Conservation (phyloP, 1,140 invertebrate species). For the Habropoda laboriosa region DNA sequence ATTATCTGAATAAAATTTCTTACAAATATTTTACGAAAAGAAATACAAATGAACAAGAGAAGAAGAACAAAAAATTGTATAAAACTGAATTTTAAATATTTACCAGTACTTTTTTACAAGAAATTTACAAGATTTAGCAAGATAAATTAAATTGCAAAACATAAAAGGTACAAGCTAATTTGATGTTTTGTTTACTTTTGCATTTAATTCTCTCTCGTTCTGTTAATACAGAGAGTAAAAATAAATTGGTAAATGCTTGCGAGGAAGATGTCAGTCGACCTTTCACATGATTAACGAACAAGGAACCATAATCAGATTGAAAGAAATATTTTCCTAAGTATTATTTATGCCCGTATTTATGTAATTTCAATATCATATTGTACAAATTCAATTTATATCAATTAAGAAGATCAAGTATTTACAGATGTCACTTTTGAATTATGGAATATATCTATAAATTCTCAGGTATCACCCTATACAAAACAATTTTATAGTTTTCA, state of each 20-base stretch:
- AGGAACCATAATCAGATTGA: neutral
- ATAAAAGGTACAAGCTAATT: neutral
- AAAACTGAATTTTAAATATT: neutral
- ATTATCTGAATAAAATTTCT: neutral
- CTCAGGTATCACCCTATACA: neutral
- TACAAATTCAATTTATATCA: neutral
- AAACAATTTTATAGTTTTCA: too few relatives aligned
- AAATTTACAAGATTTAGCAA: too few relatives aligned
- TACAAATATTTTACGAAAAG: neutral
- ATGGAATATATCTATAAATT: neutral
- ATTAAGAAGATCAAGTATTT: too few relatives aligned
- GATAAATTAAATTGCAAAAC: neutral
- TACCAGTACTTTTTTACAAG: too few relatives aligned
- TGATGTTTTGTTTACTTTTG: neutral
- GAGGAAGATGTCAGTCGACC: neutral
- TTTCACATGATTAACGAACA: conserved; percentile 3
- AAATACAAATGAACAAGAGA: neutral
- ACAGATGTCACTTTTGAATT: neutral
- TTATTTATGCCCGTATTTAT: neutral
- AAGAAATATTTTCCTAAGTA: neutral
- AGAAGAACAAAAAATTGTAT: too few relatives aligned
- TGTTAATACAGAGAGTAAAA: neutral
- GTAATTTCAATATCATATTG: too few relatives aligned
- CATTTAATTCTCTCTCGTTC: neutral
- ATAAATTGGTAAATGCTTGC: neutral